Conservation (phyloP, 2,797 vertebrate genomes). For the Myotis findleyi region DNA sequence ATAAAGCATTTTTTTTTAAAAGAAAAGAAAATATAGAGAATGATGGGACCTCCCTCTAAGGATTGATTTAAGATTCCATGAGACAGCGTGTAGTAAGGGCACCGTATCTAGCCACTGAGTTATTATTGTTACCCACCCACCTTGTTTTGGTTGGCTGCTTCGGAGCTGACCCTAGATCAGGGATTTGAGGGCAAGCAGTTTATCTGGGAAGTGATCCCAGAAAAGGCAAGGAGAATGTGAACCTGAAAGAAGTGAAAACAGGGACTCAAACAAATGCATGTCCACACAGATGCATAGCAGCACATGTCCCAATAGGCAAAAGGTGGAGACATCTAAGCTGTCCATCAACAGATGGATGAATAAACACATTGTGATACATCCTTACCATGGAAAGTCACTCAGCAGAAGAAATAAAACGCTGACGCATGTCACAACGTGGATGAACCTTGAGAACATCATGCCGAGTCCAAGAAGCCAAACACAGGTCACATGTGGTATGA, state of each 20-base stretch:
- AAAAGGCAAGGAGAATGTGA: neutral
- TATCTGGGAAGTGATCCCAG: neutral
- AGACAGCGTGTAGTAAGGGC: rapidly evolving
- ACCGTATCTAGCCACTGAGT: neutral
- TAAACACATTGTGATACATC: neutral
- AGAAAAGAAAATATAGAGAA: neutral
- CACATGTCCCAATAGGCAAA: neutral
- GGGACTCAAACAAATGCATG: neutral
- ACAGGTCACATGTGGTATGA: neutral
- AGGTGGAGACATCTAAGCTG: neutral
- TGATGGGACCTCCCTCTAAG: neutral
- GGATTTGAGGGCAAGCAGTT: neutral
- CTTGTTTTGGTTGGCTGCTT: neutral
- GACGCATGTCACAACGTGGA: neutral
- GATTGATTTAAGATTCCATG: neutral
- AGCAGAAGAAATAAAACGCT: neutral
- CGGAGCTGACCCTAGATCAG: neutral
- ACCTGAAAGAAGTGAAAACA: neutral
- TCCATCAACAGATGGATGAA: neutral
- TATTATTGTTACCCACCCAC: neutral
- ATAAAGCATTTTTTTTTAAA: too few species aligned
- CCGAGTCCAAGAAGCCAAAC: neutral
- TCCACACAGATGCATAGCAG: neutral
- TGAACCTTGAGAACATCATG: neutral
- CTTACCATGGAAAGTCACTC: neutral